These are phyloP conservation scores for Cathartes aura DNA, from an alignment of 2,113 vertebrate genomes.

Conservation along the genomic window DNA sequence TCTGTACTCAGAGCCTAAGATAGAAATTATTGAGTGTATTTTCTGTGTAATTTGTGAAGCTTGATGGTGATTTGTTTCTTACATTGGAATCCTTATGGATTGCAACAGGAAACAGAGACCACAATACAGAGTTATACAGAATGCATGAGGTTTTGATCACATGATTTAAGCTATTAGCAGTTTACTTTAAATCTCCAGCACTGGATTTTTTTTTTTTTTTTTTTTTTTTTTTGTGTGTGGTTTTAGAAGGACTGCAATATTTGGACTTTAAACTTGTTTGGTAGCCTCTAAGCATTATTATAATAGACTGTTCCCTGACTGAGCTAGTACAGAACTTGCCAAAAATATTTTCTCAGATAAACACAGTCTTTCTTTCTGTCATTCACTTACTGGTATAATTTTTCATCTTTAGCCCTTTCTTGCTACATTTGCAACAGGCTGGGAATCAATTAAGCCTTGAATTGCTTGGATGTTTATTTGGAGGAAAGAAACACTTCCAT, in stretches of 20 bases:
- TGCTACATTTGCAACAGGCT: background rate
- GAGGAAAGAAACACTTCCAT: background rate
- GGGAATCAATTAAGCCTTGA: background rate
- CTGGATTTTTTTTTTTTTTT: too few relatives aligned
- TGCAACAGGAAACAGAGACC: background rate
- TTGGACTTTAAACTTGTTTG: background rate
- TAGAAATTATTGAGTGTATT: background rate
- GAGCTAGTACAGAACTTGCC: background rate
- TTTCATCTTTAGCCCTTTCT: conserved; percentile 5
- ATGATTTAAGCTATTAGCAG: conserved; percentile 5
- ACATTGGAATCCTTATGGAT: background rate
- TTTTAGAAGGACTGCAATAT: background rate
- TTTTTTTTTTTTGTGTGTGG: too few relatives aligned
- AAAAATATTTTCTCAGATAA: background rate
- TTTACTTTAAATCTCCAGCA: background rate
- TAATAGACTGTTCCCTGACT: background rate
- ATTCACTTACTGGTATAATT: background rate
- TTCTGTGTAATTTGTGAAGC: background rate
- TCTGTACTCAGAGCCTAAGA: background rate
- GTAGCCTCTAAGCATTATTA: background rate
- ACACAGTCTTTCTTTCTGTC: background rate
- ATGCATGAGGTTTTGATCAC: background rate
- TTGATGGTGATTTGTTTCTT: background rate
- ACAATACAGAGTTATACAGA: background rate
- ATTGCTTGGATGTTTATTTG: conserved; percentile 16